Evolutionary conservation across 2,797 vertebrate genomes (phyloP), one percentile per base, ranked within the genome.

Genomic region (Mus minutoides): DNA sequence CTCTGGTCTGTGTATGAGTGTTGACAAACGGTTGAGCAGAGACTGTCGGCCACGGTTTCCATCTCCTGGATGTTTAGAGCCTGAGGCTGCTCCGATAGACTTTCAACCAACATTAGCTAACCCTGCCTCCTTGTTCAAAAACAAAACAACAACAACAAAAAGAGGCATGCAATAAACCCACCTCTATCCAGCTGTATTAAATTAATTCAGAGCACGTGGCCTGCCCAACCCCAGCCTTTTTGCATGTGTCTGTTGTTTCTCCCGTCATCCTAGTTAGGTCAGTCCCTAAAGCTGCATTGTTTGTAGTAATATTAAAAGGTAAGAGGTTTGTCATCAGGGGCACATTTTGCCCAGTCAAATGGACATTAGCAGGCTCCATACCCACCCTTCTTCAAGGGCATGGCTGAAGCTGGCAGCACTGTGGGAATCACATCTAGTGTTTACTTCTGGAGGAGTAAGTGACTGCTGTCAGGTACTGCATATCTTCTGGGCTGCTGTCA

Each of bases 381-480:
- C n/a, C 62, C 56, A 2, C 75, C 34, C 19, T 90, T 87, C 88
- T 46, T 80, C 43, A 58, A 43, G 62, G 83, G 5, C 40, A 0
- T 90, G 37, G 19, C 54, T 96, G 87, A 91, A 83, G n/a, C n/a
- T 94, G 75, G 46, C 34, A 43, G 75, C 49, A 52, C 40, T 37
- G 6, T 64, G 54, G 92, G 84, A 82, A 82, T 91, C 46, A 92
- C 73, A 77, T 76, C 31, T 16, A 9, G 83, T 52, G 62, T 78
- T 89, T 58, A 54, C 83, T 96, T 0, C 90, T 91, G 43, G 60
- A 88, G 19, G 71, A 54, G 52, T 71, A n/a, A 83, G 40, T 85
- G 75, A 80, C 49, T 78, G 13, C 29, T 58, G 52, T 43, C 79
- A 73, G 62, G 90, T 76, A 58, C 37, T 80, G 29, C 90, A 34